Base-by-base conservation (phyloP, 2,888 invertebrate genomes). In the Hypolimnas misippus region DNA sequence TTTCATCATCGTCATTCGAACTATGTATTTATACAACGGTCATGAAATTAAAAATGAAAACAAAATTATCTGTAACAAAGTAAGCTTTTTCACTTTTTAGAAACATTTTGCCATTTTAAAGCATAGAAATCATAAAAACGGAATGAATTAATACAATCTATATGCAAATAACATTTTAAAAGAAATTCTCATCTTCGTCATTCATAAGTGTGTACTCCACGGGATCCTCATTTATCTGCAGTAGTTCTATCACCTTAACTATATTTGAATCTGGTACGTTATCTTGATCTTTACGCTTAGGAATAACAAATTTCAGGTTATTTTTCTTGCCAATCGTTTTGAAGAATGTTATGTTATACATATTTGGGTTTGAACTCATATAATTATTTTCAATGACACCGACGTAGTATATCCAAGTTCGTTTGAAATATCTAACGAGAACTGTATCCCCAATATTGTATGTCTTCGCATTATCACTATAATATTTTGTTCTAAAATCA, bases 181-280 rank as follows among this genome's bases (percentile, higher is more conserved):
- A 42, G 5, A 16, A 42, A 42, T 7, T 16, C 6, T 16, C 16
- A 16, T 42, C 42, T 16, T 42, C 17, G 5, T 42, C 42, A 42
- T 42, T 42, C 42, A 42, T 14, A 14, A 42, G 42, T 42, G 16
- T 16, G 16, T 42, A 42, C 42, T 42, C 16, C 14, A 42, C 16
- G 16, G 42, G 42, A 42, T 42, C 16, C 42, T 42, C 42, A 42
- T 42, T 42, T 42, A 42, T 42, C 42, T 42, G 42, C 42, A 42
- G 42, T 42, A 42, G 16, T 16, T 42, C 42, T 14, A 42, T 42
- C 16, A 16, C 16, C 16, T 42, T 42, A 16, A 42, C 42, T 17
- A 42, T 42, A 16, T 42, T 42, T 42, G 14, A 16, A 16, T 42
- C 42, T 16, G 42, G 42, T 16, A 42, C 42, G 16, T 42, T 16